These are phyloP conservation scores for Calephelis perditalis DNA, from an alignment of 2,888 invertebrate genomes.

Conservation along the genomic window DNA sequence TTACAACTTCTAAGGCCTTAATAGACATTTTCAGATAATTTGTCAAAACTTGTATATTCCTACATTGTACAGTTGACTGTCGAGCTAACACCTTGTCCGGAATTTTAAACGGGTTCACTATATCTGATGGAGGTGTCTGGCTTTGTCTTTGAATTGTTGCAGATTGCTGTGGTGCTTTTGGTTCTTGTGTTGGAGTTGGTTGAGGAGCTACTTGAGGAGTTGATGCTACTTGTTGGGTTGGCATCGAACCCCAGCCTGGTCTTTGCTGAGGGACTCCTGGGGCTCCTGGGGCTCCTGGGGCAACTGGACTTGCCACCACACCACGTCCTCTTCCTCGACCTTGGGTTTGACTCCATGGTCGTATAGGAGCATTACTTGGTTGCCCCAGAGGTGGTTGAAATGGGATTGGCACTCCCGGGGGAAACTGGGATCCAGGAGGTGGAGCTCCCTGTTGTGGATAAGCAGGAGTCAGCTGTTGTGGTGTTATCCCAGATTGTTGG, in stretches of 20 bases:
- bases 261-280: constrained; percentile 1
- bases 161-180: constrained; percentile 4
- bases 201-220: constrained; percentile 6
- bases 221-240: constrained; percentile 13
- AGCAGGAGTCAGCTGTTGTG: not conserved
- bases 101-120: constrained; percentile 41
- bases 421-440: not conserved
- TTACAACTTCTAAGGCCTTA: constrained; percentile 60
- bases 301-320: not conserved
- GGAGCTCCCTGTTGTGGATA: not conserved
- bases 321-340: not conserved
- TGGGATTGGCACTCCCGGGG: not conserved
- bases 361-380: not conserved
- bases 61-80: constrained; percentile 28
- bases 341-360: not conserved
- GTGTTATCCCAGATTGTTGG: not conserved
- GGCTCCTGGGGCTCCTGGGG: not conserved
- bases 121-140: not conserved
- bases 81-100: constrained; percentile 51
- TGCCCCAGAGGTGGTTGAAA: not conserved
- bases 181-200: not conserved
- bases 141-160: not conserved
- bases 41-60: constrained; percentile 61
- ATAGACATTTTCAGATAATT: constrained; percentile 82
- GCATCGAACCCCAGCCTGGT: not conserved